Base-by-base conservation (phyloP, 2,888 invertebrate genomes). In the Drosophila multiciliata region DNA sequence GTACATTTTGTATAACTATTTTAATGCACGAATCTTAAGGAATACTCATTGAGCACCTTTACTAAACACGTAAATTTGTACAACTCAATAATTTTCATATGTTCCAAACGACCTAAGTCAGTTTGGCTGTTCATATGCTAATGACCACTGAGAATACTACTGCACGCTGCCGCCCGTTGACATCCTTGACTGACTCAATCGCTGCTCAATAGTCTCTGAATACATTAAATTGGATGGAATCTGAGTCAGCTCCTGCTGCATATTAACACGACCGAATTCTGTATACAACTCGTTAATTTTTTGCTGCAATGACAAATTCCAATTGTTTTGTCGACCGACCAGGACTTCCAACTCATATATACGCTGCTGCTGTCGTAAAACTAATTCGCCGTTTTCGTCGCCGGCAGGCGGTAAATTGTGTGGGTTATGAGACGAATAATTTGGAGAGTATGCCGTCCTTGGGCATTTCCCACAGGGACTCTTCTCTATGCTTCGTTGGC, bases 241-340 rank as follows among this genome's bases (percentile, higher is more conserved):
- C 23, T 36, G 35, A 11, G 26, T 3, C 5, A 2, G 35, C 11
- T 42, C n/a, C 20, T 64, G 40, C n/a, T 59, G 38, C 15, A 45
- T 15, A 23, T 45, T 15, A 45, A 38, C 4, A 8, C 53, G 20
- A 0, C 67, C 58, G 6, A 90, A 83, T 26, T 78, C 72, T 6
- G 65, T 52, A 70, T 78, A 73, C 11, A 86, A 29, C 6, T 88
- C 76, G 35, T 69, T 66, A n/a, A 90, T 59, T 52, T 88, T 90
- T 0, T 50, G 23, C 32, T 86, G 83, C 48, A 86, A 57, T 3
- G 40, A 20, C 2, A 52, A 52, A 49, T 77, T 76, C 60, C 73
- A 60, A n/a, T 61, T 68, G 26, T 58, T 72, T 64, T 90, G 89
- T 8, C 74, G 73, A 29, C 55, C 59, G 8, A 87, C 29, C 29